Evolutionary conservation across 2,113 vertebrate species (phyloP), one percentile per base, ranked within the genome.

Genomic region (Spilogale gracilis): DNA sequence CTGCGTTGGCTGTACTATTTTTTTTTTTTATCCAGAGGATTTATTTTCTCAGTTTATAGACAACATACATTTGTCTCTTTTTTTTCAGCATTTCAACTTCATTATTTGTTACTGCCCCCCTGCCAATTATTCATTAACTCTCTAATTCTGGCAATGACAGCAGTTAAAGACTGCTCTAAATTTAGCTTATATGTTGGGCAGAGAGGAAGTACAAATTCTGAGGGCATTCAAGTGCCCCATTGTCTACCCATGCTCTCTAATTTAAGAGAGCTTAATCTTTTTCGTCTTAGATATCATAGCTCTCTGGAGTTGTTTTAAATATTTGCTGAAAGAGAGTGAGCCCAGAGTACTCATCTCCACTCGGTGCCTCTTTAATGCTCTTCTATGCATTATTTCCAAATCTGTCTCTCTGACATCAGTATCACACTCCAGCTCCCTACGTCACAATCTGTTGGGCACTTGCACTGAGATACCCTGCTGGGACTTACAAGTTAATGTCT

Each of bases 11-110:
- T 76, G 32, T 54, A 67, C 94, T 93, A 25, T 25, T 95, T 65
- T 92, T 91, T 83, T 43, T 76, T 89, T 71, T 69, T 97, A 71
- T 92, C 84, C 92, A n/a, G 84, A 83, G 85, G 83, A 82, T 95
- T 91, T 93, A 63, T 94, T 95, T 95, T 63, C 80, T 95, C 13
- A 11, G 52, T 94, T 95, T 95, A 80, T 76, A 85, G 80, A 91
- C 45, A 89, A 58, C 6, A 27, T 78, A 71, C 9, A 58, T 82
- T 91, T 81, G 13, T 78, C 25, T 50, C 91, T 58, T 92, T 91
- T 50, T n/a, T 88, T 71, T 43, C 16, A 81, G 38, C 25, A 63
- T 78, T 48, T 97, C 8, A 13, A 9, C 14, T 61, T 83, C 81
- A 65, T 92, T 93, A 76, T 93, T 93, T 81, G 67, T 87, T 89